Evolutionary conservation across 2,888 invertebrate genomes (phyloP).

Genomic region (Thecophora atra): DNA sequence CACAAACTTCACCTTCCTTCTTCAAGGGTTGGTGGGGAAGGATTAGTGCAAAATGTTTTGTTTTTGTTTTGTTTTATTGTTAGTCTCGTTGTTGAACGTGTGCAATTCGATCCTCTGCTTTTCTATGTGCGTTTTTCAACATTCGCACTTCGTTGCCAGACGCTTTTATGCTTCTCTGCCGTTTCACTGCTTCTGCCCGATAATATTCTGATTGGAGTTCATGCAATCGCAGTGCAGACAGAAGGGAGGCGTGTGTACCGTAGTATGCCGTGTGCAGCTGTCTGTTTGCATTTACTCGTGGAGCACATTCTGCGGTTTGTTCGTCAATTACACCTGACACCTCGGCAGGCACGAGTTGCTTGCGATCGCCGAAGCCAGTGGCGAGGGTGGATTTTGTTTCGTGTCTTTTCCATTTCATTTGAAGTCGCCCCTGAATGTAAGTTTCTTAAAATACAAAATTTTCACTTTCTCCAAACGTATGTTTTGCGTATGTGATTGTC

Average conservation of each 20-base stretch:
- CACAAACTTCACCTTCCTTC: background rate
- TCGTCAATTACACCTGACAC: slow-evolving; percentile 42
- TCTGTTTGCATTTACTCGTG: slow-evolving; percentile 24
- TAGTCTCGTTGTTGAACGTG: background rate
- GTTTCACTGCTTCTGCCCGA: slow-evolving; percentile 11
- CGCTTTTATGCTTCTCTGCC: background rate
- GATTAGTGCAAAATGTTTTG: slow-evolving; percentile 7
- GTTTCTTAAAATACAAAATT: background rate
- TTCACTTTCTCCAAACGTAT: background rate
- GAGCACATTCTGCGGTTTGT: slow-evolving; percentile 41
- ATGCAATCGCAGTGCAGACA: slow-evolving; percentile 27
- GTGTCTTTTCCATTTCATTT: background rate
- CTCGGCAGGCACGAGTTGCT: slow-evolving; percentile 18
- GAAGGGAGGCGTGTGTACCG: background rate
- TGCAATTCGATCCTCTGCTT: slow-evolving; percentile 21
- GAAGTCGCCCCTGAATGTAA: slow-evolving; percentile 6
- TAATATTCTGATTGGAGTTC: slow-evolving; percentile 14
- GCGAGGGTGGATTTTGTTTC: background rate
- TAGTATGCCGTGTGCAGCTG: background rate
- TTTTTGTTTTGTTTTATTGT: background rate
- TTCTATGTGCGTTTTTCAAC: slow-evolving; percentile 2
- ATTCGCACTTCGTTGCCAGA: slow-evolving; percentile 7
- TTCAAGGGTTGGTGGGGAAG: background rate
- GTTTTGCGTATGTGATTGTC: background rate
- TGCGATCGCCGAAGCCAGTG: background rate